Evolutionary conservation across 2,888 invertebrate species (phyloP), one percentile per base, ranked within the genome.

Genomic region (Hypomecis punctinalis): DNA sequence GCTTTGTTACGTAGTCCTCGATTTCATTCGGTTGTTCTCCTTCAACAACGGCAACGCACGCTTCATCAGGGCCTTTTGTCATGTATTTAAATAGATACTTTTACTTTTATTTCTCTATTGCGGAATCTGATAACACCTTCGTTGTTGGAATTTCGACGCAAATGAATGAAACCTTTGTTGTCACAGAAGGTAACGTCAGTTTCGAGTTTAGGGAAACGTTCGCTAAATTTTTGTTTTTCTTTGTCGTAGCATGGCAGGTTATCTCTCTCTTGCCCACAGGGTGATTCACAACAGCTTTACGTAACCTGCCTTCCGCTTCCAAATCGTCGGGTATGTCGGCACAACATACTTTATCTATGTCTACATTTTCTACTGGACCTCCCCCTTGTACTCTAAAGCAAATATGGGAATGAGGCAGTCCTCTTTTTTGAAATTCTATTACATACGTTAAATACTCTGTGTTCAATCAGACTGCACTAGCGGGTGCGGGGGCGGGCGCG

Each of bases 321-420:
- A 13, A 39, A 13, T 2, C 5, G 8, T 52, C 52, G 13, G 52
- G 36, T 39, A 23, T 61, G 23, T 23, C 23, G 23, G 23, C 23
- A 23, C 23, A 3, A 3, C 23, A 23, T 23, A 23, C 23, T 23
- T 61, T 61, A 45, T 55, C 61, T 10, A 55, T 54, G 13, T 61
- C 54, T 11, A 49, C 1, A 43, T 47, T 60, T 2, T 61, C 33
- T 6, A 8, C 10, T 1, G 61, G 49, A 8, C 54, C 53, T 11
- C 60, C 59, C 9, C 60, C 60, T 45, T 46, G 40, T 2, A 60
- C 60, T 11, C 53, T 53, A 9, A 60, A 60, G 10, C 53, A 60
- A 47, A 60, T 47, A 35, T 60, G 60, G 13, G 60, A 51, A 13
- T 59, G 59, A 5, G 59, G 59, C n/a, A 55, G 13, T 33, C 55